Percentiles rank a stretch among this genome's conserved stretches.
Conservation (phyloP, 1,140 invertebrate genomes). For the Bombus waltoni region DNA sequence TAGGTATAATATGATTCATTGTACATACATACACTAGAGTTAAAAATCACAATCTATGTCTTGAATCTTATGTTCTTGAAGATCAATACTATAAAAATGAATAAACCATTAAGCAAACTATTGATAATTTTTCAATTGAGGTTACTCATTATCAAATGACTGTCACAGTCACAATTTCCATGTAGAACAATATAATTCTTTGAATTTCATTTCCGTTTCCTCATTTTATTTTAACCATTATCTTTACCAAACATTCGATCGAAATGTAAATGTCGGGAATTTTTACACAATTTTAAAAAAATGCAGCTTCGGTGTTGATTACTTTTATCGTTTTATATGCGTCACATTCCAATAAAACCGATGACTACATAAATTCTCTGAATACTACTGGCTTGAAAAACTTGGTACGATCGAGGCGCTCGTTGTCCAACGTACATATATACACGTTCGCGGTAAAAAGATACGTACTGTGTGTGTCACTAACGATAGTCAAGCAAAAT, state of each 20-base stretch:
- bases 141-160: neutral
- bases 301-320: neutral
- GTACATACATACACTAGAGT: neutral
- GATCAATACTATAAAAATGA: neutral
- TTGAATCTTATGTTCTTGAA: neutral
- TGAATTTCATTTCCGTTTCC: neutral
- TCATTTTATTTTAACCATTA: neutral
- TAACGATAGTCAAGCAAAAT: conserved; percentile 1
- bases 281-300: neutral
- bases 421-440: neutral
- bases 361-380: neutral
- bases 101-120: neutral
- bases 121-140: neutral
- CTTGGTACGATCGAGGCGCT: neutral
- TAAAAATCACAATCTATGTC: neutral
- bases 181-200: neutral
- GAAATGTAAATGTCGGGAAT: neutral
- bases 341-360: neutral
- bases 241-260: neutral
- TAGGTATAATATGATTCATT: too few species aligned
- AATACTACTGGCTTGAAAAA: neutral
- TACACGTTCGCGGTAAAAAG: neutral
- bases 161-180: neutral
- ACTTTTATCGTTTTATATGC: neutral
- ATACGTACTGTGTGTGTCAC: neutral